A percentile compares a stretch with the other conserved stretches of the same genome.
Evolutionary conservation across 2,797 vertebrate genomes (phyloP).

Genomic region (Pangasius djambal): DNA sequence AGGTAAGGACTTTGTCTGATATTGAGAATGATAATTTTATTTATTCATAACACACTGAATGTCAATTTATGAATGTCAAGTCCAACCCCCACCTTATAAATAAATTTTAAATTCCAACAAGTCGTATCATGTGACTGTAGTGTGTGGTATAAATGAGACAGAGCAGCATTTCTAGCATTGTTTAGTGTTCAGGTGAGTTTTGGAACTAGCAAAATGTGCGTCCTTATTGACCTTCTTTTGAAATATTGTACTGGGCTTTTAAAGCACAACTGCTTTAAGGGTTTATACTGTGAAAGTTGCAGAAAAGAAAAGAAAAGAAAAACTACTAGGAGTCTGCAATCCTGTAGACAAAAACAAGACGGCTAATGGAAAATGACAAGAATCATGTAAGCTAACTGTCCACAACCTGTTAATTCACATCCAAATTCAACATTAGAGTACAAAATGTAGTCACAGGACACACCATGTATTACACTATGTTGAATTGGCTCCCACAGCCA

Average conservation of each 20-base stretch:
- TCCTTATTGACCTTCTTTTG: background rate
- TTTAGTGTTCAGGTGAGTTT: background rate
- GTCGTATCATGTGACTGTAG: background rate
- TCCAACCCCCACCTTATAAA: background rate
- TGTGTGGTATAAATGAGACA: background rate
- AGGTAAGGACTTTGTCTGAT: conserved; percentile 74
- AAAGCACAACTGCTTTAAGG: background rate
- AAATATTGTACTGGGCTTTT: background rate
- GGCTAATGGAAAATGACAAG: background rate
- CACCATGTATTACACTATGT: background rate
- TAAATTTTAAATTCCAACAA: background rate
- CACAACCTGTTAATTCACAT: background rate
- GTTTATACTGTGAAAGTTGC: background rate
- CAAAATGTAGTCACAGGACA: background rate
- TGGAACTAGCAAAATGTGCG: background rate
- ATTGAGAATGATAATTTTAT: background rate
- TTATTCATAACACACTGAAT: background rate
- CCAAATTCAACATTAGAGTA: background rate
- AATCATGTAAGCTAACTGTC: background rate
- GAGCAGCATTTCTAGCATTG: background rate
- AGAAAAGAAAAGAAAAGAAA: conserved; percentile 5
- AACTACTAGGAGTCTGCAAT: background rate
- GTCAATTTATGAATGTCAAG: background rate
- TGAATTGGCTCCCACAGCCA: background rate
- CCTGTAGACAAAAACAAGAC: background rate